phyloP scores from a whole-genome alignment of 1,140 invertebrate species.

The Euura lappo region DNA sequence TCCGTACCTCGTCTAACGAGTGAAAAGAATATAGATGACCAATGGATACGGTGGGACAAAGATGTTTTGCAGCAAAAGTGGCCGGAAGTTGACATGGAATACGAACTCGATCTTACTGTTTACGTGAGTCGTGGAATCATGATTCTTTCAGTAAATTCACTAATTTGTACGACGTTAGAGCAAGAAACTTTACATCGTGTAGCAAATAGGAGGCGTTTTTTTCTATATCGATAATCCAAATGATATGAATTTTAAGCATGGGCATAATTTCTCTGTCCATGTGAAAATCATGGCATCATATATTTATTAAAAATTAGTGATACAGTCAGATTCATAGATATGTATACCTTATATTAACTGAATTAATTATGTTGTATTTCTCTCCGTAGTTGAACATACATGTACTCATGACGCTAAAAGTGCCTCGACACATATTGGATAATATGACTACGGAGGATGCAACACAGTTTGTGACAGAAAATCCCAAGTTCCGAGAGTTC shows the following conservation, averaged over 20 bases:
- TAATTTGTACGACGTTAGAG: background rate
- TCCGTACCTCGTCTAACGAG: constrained; percentile 65
- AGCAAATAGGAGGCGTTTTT: too few species aligned
- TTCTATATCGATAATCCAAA: too few species aligned
- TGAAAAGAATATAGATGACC: constrained; percentile 42
- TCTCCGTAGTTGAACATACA: constrained; percentile 63
- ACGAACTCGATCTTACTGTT: constrained; percentile 70
- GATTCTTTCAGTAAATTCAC: constrained; percentile 12
- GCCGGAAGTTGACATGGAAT: constrained; percentile 81
- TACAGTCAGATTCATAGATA: constrained; percentile 10
- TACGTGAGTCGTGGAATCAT: constrained; percentile 58
- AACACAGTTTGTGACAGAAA: constrained; percentile 59
- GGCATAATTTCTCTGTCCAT: too few species aligned
- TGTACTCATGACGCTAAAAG: constrained; percentile 59
- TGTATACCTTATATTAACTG: constrained; percentile 17
- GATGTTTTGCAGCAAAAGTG: constrained; percentile 76
- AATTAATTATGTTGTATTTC: constrained; percentile 21
- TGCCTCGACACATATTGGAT: constrained; percentile 61
- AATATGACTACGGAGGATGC: constrained; percentile 62
- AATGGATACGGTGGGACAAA: constrained; percentile 68
- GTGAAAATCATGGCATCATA: too few species aligned
- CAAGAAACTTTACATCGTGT: too few species aligned
- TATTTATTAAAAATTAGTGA: background rate
- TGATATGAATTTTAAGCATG: too few species aligned
- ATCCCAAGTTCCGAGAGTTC: constrained; percentile 30